Evolutionary conservation across 2,113 vertebrate genomes (phyloP), one percentile per base, ranked within the genome.

Genomic region (Colistium nudipinnis): DNA sequence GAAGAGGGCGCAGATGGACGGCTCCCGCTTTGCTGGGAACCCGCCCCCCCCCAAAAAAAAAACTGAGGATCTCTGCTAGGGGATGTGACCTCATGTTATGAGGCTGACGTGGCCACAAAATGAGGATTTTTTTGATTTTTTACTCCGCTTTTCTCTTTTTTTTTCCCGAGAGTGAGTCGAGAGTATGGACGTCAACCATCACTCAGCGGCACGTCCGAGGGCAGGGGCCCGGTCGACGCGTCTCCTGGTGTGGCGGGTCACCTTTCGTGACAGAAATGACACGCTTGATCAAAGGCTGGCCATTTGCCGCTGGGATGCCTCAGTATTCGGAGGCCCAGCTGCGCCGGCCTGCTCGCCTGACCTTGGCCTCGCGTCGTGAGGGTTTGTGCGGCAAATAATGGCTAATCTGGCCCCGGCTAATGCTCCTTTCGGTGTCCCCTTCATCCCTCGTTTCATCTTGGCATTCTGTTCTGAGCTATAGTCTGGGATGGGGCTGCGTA

Each of bases 221-320:
- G 56, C 74, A 65, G 70, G 33, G 60, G 73, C 47, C n/a, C 49
- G 41, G 76, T 70, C 20, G 22, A 69, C 24, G 43, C 28, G 53
- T 69, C 31, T 17, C 76, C 67, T 79, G 75, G 69, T 78, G 43
- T 76, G 56, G 36, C 16, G 72, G 90, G 89, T 92, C 89, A 92
- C 88, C 88, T 91, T n/a, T 90, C 69, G 36, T 76, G 52, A 87
- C 76, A 82, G 76, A 81, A 80, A 85, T 73, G 80, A 90, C 82
- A 88, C 38, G 83, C 63, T 73, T 90, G 86, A 92, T 90, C 90
- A 92, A 91, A 92, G 86, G 70, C 79, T 85, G 74, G 70, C 71
- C 67, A 74, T 87, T 87, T 82, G 83, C 84, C 66, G 51, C 66
- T 69, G 84, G 85, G 81, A 88, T 78, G 82, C 67, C 65, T 84